phyloP scores from a whole-genome alignment of 2,113 vertebrate species.

The Actenoides hombroni region DNA sequence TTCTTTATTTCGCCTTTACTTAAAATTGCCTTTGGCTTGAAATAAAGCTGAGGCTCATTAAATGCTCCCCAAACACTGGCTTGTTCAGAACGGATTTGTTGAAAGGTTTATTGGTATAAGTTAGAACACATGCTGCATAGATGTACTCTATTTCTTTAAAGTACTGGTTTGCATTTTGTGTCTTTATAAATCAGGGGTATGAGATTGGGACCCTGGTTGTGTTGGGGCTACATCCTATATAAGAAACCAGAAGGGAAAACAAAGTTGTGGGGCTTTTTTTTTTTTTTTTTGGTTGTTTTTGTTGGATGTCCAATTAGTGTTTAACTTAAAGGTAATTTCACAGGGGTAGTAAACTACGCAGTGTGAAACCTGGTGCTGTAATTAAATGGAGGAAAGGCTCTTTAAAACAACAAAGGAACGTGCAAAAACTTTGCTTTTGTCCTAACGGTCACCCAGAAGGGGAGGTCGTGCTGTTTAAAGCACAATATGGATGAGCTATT shows the following conservation, averaged over 20 bases:
- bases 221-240: constrained; percentile 24
- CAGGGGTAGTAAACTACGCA: constrained; percentile 53
- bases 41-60: constrained; percentile 61
- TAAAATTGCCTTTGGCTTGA: constrained; percentile 54
- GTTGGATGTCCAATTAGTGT: constrained; percentile 69
- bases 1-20: constrained; percentile 44
- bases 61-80: constrained; percentile 50
- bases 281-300: not conserved
- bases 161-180: constrained; percentile 42
- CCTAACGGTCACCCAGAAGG: constrained; percentile 44
- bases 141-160: constrained; percentile 16
- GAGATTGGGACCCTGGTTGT: not conserved
- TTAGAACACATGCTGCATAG: constrained; percentile 45
- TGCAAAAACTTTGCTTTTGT: constrained; percentile 62
- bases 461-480: constrained; percentile 67
- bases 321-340: constrained; percentile 71
- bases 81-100: constrained; percentile 58
- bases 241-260: constrained; percentile 36
- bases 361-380: constrained; percentile 39
- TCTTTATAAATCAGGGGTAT: constrained; percentile 51
- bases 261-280: not conserved
- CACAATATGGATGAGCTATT: constrained; percentile 69
- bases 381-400: constrained; percentile 64
- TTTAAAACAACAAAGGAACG: constrained; percentile 65
- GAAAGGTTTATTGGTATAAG: constrained; percentile 67